These are phyloP conservation scores for Heliconius hermathena DNA, from an alignment of 1,140 invertebrate species.

Conservation along the genomic window DNA sequence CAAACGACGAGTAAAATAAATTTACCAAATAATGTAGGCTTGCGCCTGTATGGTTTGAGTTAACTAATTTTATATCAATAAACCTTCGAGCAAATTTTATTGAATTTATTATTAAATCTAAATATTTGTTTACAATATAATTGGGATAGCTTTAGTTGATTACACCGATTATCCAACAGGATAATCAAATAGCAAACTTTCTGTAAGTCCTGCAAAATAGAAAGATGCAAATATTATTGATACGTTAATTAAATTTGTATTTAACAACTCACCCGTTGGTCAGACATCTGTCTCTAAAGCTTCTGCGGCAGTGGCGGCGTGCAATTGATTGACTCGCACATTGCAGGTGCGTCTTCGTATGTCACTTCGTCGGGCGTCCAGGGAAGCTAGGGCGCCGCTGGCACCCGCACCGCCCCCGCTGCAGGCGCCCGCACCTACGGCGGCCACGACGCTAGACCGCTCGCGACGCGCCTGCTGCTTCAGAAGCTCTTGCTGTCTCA, in stretches of 20 bases:
- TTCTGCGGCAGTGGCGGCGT: constrained; percentile 54
- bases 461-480: constrained; percentile 48
- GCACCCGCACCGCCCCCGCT: background rate
- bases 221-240: background rate
- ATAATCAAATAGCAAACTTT: too few species aligned
- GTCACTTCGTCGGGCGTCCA: constrained; percentile 62
- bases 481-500: constrained; percentile 62
- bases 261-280: constrained; percentile 90
- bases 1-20: background rate
- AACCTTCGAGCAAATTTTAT: too few species aligned
- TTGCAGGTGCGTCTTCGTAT: constrained; percentile 93
- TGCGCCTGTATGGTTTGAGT: background rate
- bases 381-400: constrained; percentile 33
- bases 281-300: constrained; percentile 98
- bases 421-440: background rate
- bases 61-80: too few species aligned
- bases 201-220: too few species aligned
- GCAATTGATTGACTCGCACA: constrained; percentile 74
- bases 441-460: background rate
- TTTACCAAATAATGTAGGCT: background rate
- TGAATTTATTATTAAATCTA: background rate
- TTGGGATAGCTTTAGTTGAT: too few species aligned
- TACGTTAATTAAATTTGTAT: background rate
- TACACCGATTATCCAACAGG: too few species aligned
- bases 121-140: too few species aligned